These are phyloP conservation scores for Cyprinodon diabolis DNA, from an alignment of 2,797 vertebrate genomes.

Conservation along the genomic window DNA sequence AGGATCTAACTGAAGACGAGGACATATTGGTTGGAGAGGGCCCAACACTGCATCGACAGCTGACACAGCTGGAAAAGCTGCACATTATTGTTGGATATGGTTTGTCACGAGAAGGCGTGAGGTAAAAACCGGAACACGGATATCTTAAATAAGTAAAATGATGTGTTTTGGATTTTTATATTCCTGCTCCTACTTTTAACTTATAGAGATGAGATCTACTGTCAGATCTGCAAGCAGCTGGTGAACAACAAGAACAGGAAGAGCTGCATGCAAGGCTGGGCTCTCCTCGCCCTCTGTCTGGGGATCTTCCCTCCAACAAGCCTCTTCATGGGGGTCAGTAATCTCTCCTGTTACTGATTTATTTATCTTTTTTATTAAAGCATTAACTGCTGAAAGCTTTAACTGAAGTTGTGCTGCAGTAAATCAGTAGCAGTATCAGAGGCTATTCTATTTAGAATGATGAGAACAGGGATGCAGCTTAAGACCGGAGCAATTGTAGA, in stretches of 20 bases:
- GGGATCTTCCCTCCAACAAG: constrained; percentile 92
- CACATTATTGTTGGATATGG: constrained; percentile 89
- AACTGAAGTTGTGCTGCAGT: neutral
- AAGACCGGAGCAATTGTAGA: neutral
- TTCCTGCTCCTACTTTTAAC: constrained; percentile 14
- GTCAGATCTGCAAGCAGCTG: constrained; percentile 98
- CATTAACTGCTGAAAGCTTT: neutral
- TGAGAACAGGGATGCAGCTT: neutral
- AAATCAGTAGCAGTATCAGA: too few species aligned
- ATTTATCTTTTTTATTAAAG: neutral
- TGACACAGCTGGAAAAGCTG: constrained; percentile 91
- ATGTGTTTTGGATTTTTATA: neutral
- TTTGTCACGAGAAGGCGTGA: constrained; percentile 83
- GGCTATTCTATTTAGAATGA: neutral
- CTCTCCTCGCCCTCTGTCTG: constrained; percentile 90
- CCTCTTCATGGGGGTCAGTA: constrained; percentile 83
- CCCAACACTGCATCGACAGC: constrained; percentile 81
- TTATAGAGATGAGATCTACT: constrained; percentile 94
- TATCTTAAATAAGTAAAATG: too few species aligned
- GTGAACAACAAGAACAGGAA: constrained; percentile 82
- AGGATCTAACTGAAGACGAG: constrained; percentile 59
- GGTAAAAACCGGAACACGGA: constrained; percentile 73
- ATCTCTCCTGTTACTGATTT: neutral
- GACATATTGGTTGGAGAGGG: constrained; percentile 81
- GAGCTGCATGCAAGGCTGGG: constrained; percentile 88